phyloP scores from a whole-genome alignment of 2,113 vertebrate species.

The Solea senegalensis region DNA sequence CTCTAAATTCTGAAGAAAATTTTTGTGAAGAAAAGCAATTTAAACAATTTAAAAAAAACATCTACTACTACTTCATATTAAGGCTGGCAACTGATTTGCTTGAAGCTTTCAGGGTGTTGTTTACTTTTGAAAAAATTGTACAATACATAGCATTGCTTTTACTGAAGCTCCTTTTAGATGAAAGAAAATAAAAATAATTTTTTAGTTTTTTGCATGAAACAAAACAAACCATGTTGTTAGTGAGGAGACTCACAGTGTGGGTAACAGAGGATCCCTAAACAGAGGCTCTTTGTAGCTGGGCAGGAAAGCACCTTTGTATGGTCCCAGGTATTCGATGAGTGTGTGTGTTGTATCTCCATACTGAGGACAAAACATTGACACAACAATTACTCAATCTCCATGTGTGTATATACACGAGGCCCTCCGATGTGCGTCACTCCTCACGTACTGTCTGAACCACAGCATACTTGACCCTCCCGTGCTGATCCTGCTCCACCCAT shows the following conservation, averaged over 20 bases:
- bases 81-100: too few relatives aligned
- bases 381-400: conserved; percentile 10
- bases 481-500: conserved; percentile 84
- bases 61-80: too few relatives aligned
- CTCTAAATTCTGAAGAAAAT: too few relatives aligned
- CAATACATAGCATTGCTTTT: too few relatives aligned
- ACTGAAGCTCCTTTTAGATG: too few relatives aligned
- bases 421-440: conserved; percentile 11
- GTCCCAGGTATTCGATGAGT: conserved; percentile 81
- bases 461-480: conserved; percentile 83
- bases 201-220: background rate
- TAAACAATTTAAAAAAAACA: too few relatives aligned
- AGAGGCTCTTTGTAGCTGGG: conserved; percentile 82
- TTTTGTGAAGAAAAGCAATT: too few relatives aligned
- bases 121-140: too few relatives aligned
- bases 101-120: too few relatives aligned
- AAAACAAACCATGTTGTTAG: background rate
- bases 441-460: conserved; percentile 82
- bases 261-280: conserved; percentile 77
- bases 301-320: conserved; percentile 84
- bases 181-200: background rate
- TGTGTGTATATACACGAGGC: conserved; percentile 9
- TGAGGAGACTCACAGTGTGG: conserved; percentile 80
- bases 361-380: conserved; percentile 61
- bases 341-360: conserved; percentile 88